These are phyloP conservation scores for Trichopoda pennipes DNA, from an alignment of 2,888 invertebrate genomes.

Conservation along the genomic window DNA sequence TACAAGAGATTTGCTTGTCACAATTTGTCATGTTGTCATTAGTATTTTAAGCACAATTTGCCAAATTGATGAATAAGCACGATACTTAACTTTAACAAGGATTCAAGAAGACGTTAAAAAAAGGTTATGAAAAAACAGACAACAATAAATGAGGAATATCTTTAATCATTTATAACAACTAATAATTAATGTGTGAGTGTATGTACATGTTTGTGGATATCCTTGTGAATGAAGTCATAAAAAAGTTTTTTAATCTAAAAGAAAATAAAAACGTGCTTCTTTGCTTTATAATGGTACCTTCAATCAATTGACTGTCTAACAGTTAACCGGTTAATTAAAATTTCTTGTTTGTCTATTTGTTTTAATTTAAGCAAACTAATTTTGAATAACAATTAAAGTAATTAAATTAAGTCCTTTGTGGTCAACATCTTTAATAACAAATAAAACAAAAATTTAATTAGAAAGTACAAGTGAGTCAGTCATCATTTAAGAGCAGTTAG, in stretches of 20 bases:
- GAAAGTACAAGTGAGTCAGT: too few species aligned
- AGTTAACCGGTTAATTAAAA: too few species aligned
- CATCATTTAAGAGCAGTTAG: too few species aligned
- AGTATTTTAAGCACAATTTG: slow-evolving; percentile 62
- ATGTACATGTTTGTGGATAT: too few species aligned
- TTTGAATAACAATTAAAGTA: too few species aligned
- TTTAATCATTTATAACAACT: not conserved
- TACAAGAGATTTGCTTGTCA: slow-evolving; percentile 14
- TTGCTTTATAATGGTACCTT: too few species aligned
- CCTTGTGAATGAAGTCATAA: not conserved
- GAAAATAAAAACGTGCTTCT: not conserved
- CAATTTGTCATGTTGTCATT: slow-evolving; percentile 1
- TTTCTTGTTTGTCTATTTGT: too few species aligned
- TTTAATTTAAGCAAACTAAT: too few species aligned
- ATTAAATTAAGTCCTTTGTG: too few species aligned
- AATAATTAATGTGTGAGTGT: not conserved
- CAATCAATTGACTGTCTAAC: too few species aligned
- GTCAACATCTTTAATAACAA: too few species aligned
- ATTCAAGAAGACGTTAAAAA: not conserved
- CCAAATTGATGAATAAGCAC: slow-evolving; percentile 69
- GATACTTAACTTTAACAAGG: slow-evolving; percentile 43
- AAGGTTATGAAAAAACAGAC: not conserved
- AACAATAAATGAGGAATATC: not conserved
- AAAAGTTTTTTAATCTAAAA: not conserved
- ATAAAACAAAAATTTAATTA: too few species aligned